A percentile compares a stretch with the other conserved stretches of the same genome.
Conservation (phyloP, 2,113 vertebrate genomes). For the Silurus asotus region DNA sequence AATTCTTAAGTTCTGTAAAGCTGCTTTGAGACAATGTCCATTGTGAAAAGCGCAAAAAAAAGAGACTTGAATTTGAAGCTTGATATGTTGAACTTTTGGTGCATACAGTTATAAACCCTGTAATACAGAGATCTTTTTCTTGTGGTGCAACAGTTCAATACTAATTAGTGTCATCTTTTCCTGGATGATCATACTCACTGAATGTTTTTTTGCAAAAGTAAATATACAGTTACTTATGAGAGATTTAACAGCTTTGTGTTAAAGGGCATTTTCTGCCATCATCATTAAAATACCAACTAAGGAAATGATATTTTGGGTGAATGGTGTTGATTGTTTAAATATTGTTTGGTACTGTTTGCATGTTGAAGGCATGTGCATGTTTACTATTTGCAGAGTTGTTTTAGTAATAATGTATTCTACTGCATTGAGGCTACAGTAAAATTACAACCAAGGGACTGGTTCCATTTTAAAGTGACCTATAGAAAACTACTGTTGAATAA, state of each 20-base stretch:
- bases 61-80: neutral
- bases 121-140: neutral
- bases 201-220: neutral
- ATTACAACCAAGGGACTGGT: slow-evolving; percentile 38
- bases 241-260: neutral
- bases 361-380: neutral
- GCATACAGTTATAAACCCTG: too few species aligned
- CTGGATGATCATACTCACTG: neutral
- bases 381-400: slow-evolving; percentile 4
- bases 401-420: neutral
- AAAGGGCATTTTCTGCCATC: neutral
- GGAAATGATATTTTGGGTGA: neutral
- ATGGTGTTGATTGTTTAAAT: neutral
- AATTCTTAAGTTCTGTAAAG: too few species aligned
- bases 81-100: neutral
- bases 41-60: neutral
- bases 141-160: neutral
- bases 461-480: slow-evolving; percentile 29
- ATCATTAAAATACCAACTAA: neutral
- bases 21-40: too few species aligned
- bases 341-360: neutral
- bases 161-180: neutral
- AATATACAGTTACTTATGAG: neutral
- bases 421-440: slow-evolving; percentile 22
- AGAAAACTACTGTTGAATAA: slow-evolving; percentile 22